Percentiles rank a stretch among this genome's conserved stretches.
These are phyloP conservation scores for Drosophila burlai DNA, from an alignment of 1,140 invertebrate genomes.

Conservation along the genomic window DNA sequence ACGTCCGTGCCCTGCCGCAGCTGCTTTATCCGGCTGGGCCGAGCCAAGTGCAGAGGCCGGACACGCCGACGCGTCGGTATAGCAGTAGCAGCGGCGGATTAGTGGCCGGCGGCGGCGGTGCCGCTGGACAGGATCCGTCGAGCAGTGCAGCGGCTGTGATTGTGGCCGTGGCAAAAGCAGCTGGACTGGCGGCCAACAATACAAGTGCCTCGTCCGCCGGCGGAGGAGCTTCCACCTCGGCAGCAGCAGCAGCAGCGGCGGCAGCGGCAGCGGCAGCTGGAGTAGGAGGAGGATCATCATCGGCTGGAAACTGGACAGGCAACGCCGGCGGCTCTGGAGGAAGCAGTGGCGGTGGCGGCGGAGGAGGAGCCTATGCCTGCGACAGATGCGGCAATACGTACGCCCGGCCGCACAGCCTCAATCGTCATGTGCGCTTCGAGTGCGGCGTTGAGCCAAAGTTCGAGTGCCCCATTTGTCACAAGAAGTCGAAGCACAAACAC, in stretches of 20 bases:
- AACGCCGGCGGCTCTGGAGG: slow-evolving; percentile 39
- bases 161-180: slow-evolving; percentile 37
- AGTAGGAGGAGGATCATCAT: slow-evolving; percentile 15
- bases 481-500: slow-evolving; percentile 88
- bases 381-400: slow-evolving; percentile 87
- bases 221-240: slow-evolving; percentile 68
- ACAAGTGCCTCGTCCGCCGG: slow-evolving; percentile 48
- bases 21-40: slow-evolving; percentile 46
- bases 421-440: slow-evolving; percentile 88
- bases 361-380: slow-evolving; percentile 85
- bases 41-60: slow-evolving; percentile 10
- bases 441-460: slow-evolving; percentile 88
- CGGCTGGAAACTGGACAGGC: slow-evolving; percentile 15
- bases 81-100: slow-evolving; percentile 64
- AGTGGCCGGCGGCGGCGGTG: slow-evolving; percentile 2
- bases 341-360: slow-evolving; percentile 39
- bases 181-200: slow-evolving; percentile 40
- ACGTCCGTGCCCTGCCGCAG: slow-evolving; percentile 49
- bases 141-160: slow-evolving; percentile 55
- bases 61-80: slow-evolving; percentile 64
- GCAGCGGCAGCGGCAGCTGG: slow-evolving; percentile 33
- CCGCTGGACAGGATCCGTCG: slow-evolving; percentile 23
- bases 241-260: slow-evolving; percentile 57
- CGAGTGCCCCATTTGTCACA: slow-evolving; percentile 87
- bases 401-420: slow-evolving; percentile 87